Base-by-base conservation (phyloP, 2,113 vertebrate species). In the Phyllostomus hastatus region DNA sequence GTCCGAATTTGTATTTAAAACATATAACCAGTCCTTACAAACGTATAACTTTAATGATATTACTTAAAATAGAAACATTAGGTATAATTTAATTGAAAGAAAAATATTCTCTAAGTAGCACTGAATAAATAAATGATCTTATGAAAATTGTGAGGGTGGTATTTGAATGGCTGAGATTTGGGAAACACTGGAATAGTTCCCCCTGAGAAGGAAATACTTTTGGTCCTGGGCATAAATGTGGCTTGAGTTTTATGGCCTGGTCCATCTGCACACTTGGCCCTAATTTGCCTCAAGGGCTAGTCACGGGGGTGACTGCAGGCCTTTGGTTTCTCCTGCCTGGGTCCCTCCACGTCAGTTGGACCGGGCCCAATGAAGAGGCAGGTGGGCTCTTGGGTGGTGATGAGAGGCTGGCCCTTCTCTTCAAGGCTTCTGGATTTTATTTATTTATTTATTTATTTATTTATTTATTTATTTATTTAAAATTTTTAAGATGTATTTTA, bases 1-100 rank as follows among this genome's bases (percentile, higher is more conserved):
- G 66, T 78, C 31, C 90, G 57, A 69, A 61, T 84, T 78, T 90
- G 38, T 88, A 54, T 93, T 88, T 43, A 85, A 93, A 70, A 69
- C 31, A 17, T 48, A 64, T 33, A 86, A 46, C 43, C 10, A 52
- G 69, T 48, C 16, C 22, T 43, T 57, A 70, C 7, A 61, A 92
- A 75, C 1, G 12, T 4, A 2, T 87, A 41, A 33, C 90, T 61
- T 76, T 43, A 54, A 50, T 48, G 67, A 78, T 26, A 75, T 17
- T 85, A 43, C 26, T 96, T 86, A 76, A 93, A 79, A 59, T 10
- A 48, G 76, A 75, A 79, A 61, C 24, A 66, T 52, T 43, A 76
- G 35, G 85, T 43, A 28, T 54, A 35, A 61, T 12, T 52, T 59
- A 41, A 12, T 22, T 72, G 46, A 90, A 79, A 96, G 35, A 70